Conservation (phyloP, 2,113 vertebrate species). For the Lathamus discolor region DNA sequence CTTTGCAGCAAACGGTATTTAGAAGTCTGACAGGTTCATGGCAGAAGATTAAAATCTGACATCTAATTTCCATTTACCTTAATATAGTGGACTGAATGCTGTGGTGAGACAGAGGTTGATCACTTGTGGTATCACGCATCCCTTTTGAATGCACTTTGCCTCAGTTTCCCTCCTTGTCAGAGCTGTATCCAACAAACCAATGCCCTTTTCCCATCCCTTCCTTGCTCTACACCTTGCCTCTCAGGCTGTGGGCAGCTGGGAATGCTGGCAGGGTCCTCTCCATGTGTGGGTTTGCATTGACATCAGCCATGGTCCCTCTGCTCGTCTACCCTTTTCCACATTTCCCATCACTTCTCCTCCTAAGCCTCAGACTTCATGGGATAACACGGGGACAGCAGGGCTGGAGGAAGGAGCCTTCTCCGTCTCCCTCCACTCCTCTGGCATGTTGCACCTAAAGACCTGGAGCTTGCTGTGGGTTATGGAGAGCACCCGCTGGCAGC, state of each 20-base stretch:
- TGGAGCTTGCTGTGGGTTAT: not conserved
- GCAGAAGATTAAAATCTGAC: no score
- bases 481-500: not conserved
- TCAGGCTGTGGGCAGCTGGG: not conserved
- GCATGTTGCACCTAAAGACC: not conserved
- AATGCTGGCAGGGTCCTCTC: not conserved
- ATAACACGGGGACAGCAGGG: not conserved
- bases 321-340: not conserved
- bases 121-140: no score
- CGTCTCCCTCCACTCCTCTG: not conserved
- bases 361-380: not conserved
- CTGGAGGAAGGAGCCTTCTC: not conserved
- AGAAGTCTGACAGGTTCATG: no score
- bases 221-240: not conserved
- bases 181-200: not conserved
- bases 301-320: accelerated
- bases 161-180: not conserved
- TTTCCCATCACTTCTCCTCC: not conserved
- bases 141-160: not conserved
- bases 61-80: no score
- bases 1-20: no score
- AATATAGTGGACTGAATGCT: no score
- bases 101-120: no score
- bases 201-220: not conserved
- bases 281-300: not conserved